A percentile compares a stretch with the other conserved stretches of the same genome.
Conservation (phyloP, 2,797 vertebrate species). For the Pristis pectinata region DNA sequence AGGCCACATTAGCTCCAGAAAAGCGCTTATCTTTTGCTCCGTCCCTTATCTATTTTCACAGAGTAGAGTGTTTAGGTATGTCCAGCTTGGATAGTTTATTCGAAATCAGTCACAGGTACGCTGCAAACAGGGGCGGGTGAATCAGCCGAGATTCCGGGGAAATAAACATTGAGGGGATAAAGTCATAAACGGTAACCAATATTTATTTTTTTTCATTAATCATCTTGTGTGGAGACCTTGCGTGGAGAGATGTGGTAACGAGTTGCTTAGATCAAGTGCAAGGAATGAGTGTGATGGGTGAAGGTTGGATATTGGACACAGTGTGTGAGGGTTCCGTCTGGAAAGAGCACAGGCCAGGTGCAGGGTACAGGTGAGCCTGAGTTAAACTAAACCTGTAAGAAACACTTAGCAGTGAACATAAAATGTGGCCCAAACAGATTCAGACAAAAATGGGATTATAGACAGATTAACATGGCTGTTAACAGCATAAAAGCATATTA, state of each 20-base stretch:
- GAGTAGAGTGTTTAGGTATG: background rate
- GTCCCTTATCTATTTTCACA: background rate
- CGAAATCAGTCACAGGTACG: background rate
- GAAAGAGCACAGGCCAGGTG: too few species aligned
- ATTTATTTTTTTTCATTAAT: background rate
- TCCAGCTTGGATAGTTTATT: background rate
- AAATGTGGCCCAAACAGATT: constrained; percentile 52
- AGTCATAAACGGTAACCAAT: background rate
- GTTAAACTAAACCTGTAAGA: too few species aligned
- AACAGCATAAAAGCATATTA: constrained; percentile 51
- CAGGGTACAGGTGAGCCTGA: background rate
- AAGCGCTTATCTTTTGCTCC: background rate
- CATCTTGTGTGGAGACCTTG: background rate
- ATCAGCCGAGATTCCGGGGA: too few species aligned
- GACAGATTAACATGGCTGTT: constrained; percentile 65
- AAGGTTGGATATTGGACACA: too few species aligned
- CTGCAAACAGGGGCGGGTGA: background rate
- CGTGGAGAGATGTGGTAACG: background rate
- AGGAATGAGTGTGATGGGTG: background rate
- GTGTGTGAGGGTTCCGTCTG: background rate
- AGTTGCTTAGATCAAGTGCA: background rate
- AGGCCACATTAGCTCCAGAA: background rate
- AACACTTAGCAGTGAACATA: constrained; percentile 57
- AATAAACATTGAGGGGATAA: background rate
- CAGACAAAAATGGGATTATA: constrained; percentile 55